These are phyloP conservation scores for Torymus texanus DNA, from an alignment of 2,888 invertebrate genomes.

Conservation along the genomic window DNA sequence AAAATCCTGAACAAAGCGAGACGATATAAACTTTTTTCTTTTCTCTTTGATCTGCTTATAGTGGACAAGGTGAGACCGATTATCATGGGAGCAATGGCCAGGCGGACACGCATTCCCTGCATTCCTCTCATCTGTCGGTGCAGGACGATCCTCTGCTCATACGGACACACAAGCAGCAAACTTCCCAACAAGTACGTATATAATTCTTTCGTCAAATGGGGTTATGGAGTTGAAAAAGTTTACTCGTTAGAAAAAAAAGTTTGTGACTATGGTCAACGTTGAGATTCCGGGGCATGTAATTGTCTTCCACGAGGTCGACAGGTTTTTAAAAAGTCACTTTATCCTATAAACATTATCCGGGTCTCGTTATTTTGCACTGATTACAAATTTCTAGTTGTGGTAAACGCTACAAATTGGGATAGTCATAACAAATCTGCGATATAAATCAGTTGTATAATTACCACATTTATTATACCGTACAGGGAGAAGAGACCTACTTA, in stretches of 20 bases:
- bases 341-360: too few species aligned
- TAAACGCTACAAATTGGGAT: too few species aligned
- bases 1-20: not conserved
- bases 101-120: slow-evolving; percentile 80
- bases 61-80: slow-evolving; percentile 76
- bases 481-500: too few species aligned
- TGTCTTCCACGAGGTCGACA: too few species aligned
- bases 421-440: too few species aligned
- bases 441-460: too few species aligned
- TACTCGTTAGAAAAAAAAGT: not conserved
- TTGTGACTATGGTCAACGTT: too few species aligned
- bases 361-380: too few species aligned
- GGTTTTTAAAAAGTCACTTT: too few species aligned
- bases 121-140: slow-evolving; percentile 77
- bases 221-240: slow-evolving; percentile 6
- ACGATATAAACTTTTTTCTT: slow-evolving; percentile 34
- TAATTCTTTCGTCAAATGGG: not conserved
- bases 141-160: slow-evolving; percentile 77
- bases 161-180: slow-evolving; percentile 82
- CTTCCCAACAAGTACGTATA: slow-evolving; percentile 78
- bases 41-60: slow-evolving; percentile 59
- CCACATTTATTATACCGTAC: too few species aligned
- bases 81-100: slow-evolving; percentile 81
- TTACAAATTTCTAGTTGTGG: too few species aligned
- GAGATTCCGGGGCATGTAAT: too few species aligned